Evolutionary conservation across 2,797 vertebrate species (phyloP).

Genomic region (Hypotaenidia okinawae): DNA sequence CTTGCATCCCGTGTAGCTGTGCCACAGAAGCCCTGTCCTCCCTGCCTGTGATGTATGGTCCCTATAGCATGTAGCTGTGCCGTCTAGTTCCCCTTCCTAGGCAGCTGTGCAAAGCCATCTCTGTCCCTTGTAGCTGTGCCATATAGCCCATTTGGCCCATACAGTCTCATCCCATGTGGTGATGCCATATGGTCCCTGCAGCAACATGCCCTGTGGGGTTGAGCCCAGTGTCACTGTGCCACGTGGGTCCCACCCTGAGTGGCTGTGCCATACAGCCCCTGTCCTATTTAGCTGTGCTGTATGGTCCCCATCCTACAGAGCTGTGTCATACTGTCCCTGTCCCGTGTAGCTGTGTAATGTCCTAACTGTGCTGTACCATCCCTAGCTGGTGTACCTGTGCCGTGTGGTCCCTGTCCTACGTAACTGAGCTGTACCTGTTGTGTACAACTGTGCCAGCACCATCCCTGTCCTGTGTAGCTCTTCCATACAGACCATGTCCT

Average conservation of each 20-base stretch:
- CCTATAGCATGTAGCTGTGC: background rate
- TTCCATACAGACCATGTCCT: background rate
- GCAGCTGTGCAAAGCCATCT: background rate
- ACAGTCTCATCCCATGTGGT: background rate
- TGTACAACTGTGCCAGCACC: background rate
- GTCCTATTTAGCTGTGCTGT: rapidly evolving
- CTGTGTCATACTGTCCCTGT: background rate
- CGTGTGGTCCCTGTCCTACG: background rate
- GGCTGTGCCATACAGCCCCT: background rate
- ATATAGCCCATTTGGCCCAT: rapidly evolving
- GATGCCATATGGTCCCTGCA: background rate
- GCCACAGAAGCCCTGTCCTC: background rate
- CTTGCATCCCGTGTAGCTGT: rapidly evolving
- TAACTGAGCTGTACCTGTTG: background rate
- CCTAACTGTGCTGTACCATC: background rate
- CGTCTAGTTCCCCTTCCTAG: background rate
- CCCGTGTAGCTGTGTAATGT: background rate
- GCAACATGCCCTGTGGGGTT: background rate
- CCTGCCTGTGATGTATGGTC: background rate
- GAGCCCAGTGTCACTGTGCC: background rate
- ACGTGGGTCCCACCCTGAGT: background rate
- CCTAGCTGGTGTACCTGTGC: background rate
- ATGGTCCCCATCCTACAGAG: background rate
- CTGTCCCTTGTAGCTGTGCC: background rate
- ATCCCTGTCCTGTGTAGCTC: background rate